These are phyloP conservation scores for Globicephala melas DNA, from an alignment of 2,113 vertebrate species.

Conservation along the genomic window DNA sequence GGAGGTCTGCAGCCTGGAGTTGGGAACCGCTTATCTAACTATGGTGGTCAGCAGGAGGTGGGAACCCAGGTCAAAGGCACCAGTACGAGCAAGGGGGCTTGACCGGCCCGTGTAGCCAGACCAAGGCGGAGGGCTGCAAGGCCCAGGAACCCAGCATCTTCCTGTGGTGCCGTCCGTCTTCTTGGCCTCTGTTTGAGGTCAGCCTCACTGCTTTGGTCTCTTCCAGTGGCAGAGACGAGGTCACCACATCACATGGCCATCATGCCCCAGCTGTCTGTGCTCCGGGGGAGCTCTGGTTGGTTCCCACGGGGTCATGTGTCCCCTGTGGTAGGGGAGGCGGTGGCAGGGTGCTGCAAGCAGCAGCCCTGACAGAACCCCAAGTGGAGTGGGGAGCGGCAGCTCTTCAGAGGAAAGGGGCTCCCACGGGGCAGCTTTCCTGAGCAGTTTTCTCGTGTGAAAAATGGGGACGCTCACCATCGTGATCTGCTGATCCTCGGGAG, in stretches of 20 bases:
- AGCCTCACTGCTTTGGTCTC: not conserved
- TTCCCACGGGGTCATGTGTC: not conserved
- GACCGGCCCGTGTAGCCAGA: not conserved
- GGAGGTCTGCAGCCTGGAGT: not conserved
- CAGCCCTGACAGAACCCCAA: not conserved
- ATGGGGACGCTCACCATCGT: not conserved
- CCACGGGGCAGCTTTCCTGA: not conserved
- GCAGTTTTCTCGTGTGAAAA: not conserved
- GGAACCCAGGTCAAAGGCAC: not conserved
- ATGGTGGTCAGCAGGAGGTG: not conserved
- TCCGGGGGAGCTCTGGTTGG: not conserved
- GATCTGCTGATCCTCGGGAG: not conserved
- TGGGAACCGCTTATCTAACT: not conserved
- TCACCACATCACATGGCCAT: not conserved
- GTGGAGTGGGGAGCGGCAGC: rapidly evolving
- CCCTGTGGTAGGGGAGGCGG: no score
- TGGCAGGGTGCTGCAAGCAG: not conserved
- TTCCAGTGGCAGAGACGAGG: not conserved
- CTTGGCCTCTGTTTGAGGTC: not conserved
- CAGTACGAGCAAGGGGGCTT: not conserved
- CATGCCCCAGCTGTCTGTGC: not conserved
- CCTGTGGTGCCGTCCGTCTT: rapidly evolving
- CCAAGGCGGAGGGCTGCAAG: not conserved
- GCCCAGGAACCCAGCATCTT: not conserved
- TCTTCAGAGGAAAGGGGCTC: not conserved